Conservation (phyloP, 2,888 invertebrate genomes). For the Pecten maximus region DNA sequence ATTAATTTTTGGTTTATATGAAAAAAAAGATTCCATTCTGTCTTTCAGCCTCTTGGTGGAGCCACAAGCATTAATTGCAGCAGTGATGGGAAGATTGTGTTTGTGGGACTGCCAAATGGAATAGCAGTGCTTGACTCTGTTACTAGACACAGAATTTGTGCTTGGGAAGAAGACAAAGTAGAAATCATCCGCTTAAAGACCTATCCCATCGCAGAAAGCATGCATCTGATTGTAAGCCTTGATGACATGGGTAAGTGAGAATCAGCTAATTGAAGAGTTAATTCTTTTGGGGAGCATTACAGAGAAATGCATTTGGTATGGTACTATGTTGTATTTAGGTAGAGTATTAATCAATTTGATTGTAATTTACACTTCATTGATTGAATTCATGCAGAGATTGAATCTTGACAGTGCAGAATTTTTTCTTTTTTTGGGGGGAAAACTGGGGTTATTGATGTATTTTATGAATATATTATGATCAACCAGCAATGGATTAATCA, state of each 20-base stretch:
- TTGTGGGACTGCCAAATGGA: constrained; percentile 76
- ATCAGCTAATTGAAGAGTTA: neutral
- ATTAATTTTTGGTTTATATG: too few relatives aligned
- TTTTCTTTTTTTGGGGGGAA: too few relatives aligned
- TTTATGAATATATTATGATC: too few relatives aligned
- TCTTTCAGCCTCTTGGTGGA: constrained; percentile 66
- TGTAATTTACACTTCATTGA: too few relatives aligned
- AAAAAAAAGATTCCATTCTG: neutral
- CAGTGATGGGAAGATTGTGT: constrained; percentile 75
- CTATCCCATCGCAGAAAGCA: constrained; percentile 65
- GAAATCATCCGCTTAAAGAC: constrained; percentile 71
- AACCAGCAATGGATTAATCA: too few relatives aligned
- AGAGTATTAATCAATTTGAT: too few relatives aligned
- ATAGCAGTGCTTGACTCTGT: constrained; percentile 71
- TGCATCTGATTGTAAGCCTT: constrained; percentile 70
- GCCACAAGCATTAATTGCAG: constrained; percentile 72
- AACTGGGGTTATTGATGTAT: too few relatives aligned
- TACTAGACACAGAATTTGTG: constrained; percentile 64
- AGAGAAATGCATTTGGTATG: too few relatives aligned
- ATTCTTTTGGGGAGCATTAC: too few relatives aligned
- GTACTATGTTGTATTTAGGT: too few relatives aligned
- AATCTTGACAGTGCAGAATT: too few relatives aligned
- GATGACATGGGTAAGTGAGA: constrained; percentile 79
- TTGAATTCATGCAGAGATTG: too few relatives aligned
- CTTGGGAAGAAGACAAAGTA: constrained; percentile 76